Evolutionary conservation across 2,888 invertebrate species (phyloP).

Genomic region (Oconnorella tubifera): DNA sequence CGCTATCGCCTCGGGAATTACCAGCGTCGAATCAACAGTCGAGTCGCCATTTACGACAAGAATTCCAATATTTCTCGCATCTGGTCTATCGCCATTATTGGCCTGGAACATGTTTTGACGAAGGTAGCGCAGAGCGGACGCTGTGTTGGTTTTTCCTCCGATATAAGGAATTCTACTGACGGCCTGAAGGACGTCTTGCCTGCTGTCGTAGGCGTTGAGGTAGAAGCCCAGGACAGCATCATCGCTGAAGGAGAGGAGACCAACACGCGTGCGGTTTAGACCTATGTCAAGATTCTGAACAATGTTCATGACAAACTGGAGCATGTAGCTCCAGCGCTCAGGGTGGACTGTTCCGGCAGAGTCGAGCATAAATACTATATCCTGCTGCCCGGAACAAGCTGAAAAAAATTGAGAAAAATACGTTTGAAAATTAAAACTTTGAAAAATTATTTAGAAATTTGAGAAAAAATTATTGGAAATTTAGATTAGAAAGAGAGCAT

Average conservation of each 20-base stretch:
- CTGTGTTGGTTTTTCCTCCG: constrained; percentile 49
- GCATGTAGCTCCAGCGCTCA: constrained; percentile 26
- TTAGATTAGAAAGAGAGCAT: too few species aligned
- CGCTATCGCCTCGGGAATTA: constrained; percentile 43
- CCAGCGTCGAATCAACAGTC: constrained; percentile 40
- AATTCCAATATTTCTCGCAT: constrained; percentile 44
- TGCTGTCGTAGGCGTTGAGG: constrained; percentile 40
- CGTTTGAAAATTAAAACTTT: neutral
- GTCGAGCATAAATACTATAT: constrained; percentile 30
- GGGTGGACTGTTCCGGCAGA: constrained; percentile 29
- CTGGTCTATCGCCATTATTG: constrained; percentile 44
- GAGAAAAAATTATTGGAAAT: too few species aligned
- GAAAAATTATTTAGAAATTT: neutral
- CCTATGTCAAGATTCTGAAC: constrained; percentile 27
- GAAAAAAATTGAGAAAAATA: neutral
- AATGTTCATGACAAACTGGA: constrained; percentile 27
- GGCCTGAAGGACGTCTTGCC: constrained; percentile 41
- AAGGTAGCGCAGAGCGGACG: constrained; percentile 39
- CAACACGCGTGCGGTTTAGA: constrained; percentile 26
- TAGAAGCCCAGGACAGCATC: constrained; percentile 42
- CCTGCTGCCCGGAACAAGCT: constrained; percentile 28
- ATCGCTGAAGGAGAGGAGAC: constrained; percentile 32
- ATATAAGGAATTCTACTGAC: constrained; percentile 40
- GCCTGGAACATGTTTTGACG: constrained; percentile 10
- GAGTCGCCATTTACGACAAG: constrained; percentile 48